Percentiles rank a stretch among this genome's conserved stretches.
Evolutionary conservation across 2,797 vertebrate species (phyloP).

Genomic region (Pteronotus mesoamericanus): DNA sequence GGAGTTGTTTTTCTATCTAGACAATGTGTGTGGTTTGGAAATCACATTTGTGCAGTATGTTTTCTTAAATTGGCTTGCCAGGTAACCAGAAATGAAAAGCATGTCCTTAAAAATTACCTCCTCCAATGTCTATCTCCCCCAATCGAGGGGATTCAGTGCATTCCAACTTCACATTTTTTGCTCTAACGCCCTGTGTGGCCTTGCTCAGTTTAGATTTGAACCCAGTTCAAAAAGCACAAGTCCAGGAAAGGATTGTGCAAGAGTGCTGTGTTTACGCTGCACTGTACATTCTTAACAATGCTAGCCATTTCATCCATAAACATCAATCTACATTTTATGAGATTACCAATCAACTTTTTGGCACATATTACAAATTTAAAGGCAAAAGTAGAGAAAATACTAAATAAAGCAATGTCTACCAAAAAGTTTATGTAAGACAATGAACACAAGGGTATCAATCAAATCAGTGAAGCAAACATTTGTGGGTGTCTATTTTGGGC

Average conservation of each 20-base stretch:
- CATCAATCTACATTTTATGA: constrained; percentile 70
- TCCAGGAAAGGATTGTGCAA: constrained; percentile 77
- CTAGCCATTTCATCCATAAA: constrained; percentile 71
- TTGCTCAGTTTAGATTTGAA: constrained; percentile 81
- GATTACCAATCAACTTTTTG: constrained; percentile 51
- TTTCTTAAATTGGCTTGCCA: constrained; percentile 59
- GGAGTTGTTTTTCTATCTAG: constrained; percentile 64
- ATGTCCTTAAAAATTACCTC: constrained; percentile 51
- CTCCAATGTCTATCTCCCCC: constrained; percentile 45
- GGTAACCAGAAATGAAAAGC: constrained; percentile 67
- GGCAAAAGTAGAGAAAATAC: constrained; percentile 36
- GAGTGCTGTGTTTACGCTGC: constrained; percentile 74
- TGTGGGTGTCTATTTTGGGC: background rate
- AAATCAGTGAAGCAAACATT: background rate
- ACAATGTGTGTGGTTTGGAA: constrained; percentile 41
- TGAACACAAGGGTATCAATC: background rate
- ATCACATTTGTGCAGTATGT: constrained; percentile 27
- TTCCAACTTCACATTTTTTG: constrained; percentile 63
- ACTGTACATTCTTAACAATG: constrained; percentile 54
- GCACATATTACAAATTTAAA: constrained; percentile 65
- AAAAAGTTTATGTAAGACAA: background rate
- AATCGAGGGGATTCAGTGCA: background rate
- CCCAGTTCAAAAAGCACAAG: constrained; percentile 74
- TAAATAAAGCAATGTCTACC: constrained; percentile 41
- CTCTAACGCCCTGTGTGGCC: constrained; percentile 81